These are phyloP conservation scores for Lepeophtheirus nordmannii DNA, from an alignment of 2,888 invertebrate species.

Conservation along the genomic window DNA sequence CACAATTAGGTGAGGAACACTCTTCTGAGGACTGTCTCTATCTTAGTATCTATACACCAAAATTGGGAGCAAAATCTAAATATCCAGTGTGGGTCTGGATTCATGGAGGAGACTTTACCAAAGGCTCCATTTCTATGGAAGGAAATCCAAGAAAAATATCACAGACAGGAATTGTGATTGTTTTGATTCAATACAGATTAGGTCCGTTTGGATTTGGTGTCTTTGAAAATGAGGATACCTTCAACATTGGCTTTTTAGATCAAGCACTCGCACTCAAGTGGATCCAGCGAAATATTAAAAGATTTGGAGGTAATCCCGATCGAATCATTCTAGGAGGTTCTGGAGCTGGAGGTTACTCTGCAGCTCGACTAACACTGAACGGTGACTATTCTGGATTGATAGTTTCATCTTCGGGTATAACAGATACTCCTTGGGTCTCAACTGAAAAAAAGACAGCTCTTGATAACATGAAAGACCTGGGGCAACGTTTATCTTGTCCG, in stretches of 20 bases:
- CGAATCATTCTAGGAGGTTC: conserved; percentile 27
- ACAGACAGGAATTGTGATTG: conserved; percentile 29
- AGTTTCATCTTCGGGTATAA: not conserved
- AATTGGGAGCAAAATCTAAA: conserved; percentile 23
- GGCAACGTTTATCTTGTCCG: not conserved
- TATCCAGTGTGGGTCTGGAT: conserved; percentile 31
- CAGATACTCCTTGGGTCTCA: not conserved
- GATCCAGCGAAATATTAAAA: conserved; percentile 21
- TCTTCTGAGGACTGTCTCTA: conserved; percentile 28
- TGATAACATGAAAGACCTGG: not conserved
- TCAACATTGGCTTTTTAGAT: conserved; percentile 28
- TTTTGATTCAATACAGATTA: conserved; percentile 29
- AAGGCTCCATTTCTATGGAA: conserved; percentile 27
- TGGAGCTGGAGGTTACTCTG: conserved; percentile 24
- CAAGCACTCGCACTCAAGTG: conserved; percentile 25
- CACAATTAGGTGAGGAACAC: conserved; percentile 24
- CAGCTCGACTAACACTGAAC: not conserved
- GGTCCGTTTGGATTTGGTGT: conserved; percentile 27
- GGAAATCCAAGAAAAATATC: conserved; percentile 28
- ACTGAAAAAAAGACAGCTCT: not conserved
- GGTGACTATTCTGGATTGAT: not conserved
- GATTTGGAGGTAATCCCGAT: conserved; percentile 27
- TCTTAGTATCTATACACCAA: conserved; percentile 27
- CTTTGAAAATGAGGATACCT: conserved; percentile 26
- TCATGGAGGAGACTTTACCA: conserved; percentile 30